Evolutionary conservation across 2,888 invertebrate species (phyloP).

Genomic region (Trisateles emortualis): DNA sequence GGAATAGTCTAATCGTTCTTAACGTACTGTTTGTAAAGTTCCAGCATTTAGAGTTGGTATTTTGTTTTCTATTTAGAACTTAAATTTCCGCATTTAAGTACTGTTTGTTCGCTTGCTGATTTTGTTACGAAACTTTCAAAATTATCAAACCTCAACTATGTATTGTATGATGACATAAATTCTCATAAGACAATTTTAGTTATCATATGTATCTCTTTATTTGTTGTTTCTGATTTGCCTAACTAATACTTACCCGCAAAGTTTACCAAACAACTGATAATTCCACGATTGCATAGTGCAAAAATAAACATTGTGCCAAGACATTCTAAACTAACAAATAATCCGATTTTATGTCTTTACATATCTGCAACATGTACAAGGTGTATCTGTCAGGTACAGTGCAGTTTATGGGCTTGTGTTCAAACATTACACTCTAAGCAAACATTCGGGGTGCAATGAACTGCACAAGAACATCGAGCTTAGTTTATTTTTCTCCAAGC

Average conservation of each 20-base stretch:
- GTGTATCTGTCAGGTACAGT: conserved; percentile 59
- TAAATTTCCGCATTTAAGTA: too few species aligned
- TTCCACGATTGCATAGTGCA: conserved; percentile 8
- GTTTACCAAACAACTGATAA: background rate
- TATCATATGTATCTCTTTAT: too few species aligned
- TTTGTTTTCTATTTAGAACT: too few species aligned
- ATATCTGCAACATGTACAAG: conserved; percentile 54
- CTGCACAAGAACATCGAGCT: conserved; percentile 42
- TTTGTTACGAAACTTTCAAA: too few species aligned
- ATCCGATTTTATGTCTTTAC: conserved; percentile 41
- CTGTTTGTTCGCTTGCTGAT: too few species aligned
- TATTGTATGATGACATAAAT: too few species aligned
- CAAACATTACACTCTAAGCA: conserved; percentile 70
- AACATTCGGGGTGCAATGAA: conserved; percentile 66
- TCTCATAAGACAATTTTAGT: too few species aligned
- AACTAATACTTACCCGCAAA: background rate
- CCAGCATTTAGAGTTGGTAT: too few species aligned
- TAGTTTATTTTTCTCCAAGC: conserved; percentile 60
- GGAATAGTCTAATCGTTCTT: too few species aligned
- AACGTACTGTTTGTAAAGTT: too few species aligned
- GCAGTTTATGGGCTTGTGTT: conserved; percentile 69
- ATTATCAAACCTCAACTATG: too few species aligned
- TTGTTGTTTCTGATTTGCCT: background rate
- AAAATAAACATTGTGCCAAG: conserved; percentile 23
- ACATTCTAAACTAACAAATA: conserved; percentile 39